Evolutionary conservation across 2,888 invertebrate genomes (phyloP).

Genomic region (Nymphalis urticae): DNA sequence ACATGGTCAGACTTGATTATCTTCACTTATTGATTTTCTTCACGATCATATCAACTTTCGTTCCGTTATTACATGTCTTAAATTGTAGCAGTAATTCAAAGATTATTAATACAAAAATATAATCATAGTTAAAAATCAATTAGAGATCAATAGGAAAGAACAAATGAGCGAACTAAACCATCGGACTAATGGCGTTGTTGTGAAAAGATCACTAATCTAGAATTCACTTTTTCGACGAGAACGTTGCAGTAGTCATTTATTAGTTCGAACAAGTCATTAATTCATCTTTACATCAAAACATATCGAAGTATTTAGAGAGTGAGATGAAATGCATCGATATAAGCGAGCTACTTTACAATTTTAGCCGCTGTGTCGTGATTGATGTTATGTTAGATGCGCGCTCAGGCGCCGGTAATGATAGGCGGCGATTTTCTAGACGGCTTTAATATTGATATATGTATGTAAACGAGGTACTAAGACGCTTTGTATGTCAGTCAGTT

Average conservation of each 20-base stretch:
- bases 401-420: constrained; percentile 43
- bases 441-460: constrained; percentile 20
- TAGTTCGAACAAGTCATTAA: constrained; percentile 39
- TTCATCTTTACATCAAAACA: constrained; percentile 44
- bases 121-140: neutral
- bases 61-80: constrained; percentile 27
- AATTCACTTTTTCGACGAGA: constrained; percentile 4
- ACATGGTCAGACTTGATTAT: constrained; percentile 35
- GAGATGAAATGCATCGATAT: constrained; percentile 51
- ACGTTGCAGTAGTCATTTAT: constrained; percentile 34
- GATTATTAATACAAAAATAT: neutral
- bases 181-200: neutral
- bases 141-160: neutral
- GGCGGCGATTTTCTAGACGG: constrained; percentile 33
- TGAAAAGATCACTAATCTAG: neutral
- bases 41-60: constrained; percentile 30
- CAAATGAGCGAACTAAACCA: constrained; percentile 6
- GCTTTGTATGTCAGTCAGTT: constrained; percentile 10
- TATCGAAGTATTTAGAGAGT: constrained; percentile 52
- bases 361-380: constrained; percentile 46
- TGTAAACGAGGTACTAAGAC: constrained; percentile 19
- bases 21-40: constrained; percentile 32
- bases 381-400: constrained; percentile 43
- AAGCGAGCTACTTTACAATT: constrained; percentile 50
- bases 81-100: neutral